Percentiles rank a stretch among this genome's conserved stretches.
Conservation (phyloP, 2,888 invertebrate genomes). For the Ennomos quercinarius region DNA sequence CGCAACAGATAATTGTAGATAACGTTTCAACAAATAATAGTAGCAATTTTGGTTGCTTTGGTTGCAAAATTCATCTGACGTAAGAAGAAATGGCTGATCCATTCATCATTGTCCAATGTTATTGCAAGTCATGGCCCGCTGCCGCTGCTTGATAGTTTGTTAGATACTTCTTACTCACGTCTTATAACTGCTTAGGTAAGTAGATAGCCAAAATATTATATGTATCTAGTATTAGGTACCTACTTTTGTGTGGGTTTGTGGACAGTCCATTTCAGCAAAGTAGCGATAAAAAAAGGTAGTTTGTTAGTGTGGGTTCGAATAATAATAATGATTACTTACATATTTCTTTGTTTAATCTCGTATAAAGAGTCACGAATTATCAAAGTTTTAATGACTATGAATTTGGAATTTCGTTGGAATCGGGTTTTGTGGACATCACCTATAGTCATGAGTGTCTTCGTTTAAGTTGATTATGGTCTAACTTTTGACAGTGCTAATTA, state of each 20-base stretch:
- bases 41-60: slow-evolving; percentile 19
- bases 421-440: not conserved
- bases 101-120: slow-evolving; percentile 53
- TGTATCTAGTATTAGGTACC: too few species aligned
- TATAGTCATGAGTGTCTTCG: not conserved
- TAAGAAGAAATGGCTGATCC: slow-evolving; percentile 49
- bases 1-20: slow-evolving; percentile 17
- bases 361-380: slow-evolving; percentile 15
- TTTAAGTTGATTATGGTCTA: not conserved
- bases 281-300: too few species aligned
- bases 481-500: slow-evolving; percentile 9
- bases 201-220: slow-evolving; percentile 14
- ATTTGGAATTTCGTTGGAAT: slow-evolving; percentile 1
- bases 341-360: too few species aligned
- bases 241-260: slow-evolving; percentile 18
- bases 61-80: slow-evolving; percentile 40
- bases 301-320: too few species aligned
- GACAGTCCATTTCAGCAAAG: slow-evolving; percentile 5
- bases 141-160: slow-evolving; percentile 45
- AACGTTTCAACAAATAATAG: slow-evolving; percentile 23
- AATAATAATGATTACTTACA: too few species aligned
- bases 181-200: too few species aligned
- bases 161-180: slow-evolving; percentile 22
- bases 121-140: slow-evolving; percentile 50
- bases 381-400: slow-evolving; percentile 2